Evolutionary conservation across 1,140 invertebrate species (phyloP).

Genomic region (Anoplophora glabripennis): DNA sequence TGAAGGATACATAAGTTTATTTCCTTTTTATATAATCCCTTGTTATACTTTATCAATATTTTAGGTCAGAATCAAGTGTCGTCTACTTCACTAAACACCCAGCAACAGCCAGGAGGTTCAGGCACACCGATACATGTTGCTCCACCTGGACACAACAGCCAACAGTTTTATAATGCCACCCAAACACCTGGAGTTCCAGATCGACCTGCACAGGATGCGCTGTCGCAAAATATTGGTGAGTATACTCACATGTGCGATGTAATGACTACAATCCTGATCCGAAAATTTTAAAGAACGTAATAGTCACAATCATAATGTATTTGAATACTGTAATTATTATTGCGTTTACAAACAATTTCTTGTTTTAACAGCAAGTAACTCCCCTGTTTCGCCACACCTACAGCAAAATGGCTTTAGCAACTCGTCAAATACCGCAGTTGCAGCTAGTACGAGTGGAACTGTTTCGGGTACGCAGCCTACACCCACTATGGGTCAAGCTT

Average conservation of each 20-base stretch:
- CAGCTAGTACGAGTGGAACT: conserved; percentile 24
- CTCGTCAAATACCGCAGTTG: conserved; percentile 22
- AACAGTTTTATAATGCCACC: conserved; percentile 5
- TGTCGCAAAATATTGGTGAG: conserved; percentile 8
- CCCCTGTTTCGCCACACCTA: conserved; percentile 47
- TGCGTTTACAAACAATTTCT: conserved; percentile 36
- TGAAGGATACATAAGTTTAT: too few species aligned
- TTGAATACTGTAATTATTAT: too few species aligned
- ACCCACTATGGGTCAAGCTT: conserved; percentile 48
- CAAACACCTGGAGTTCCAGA: conserved; percentile 3
- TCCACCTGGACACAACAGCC: neutral
- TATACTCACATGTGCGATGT: neutral
- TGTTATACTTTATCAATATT: neutral
- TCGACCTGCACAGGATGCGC: neutral
- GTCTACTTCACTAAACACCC: conserved; percentile 3
- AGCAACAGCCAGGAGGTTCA: neutral
- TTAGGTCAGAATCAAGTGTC: conserved; percentile 5
- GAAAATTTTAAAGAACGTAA: too few species aligned
- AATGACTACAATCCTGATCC: too few species aligned
- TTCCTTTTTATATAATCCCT: too few species aligned
- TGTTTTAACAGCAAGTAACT: conserved; percentile 34
- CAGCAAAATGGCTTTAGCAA: conserved; percentile 52
- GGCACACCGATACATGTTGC: conserved; percentile 16
- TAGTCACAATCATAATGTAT: too few species aligned
- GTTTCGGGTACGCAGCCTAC: conserved; percentile 40